Conservation (phyloP, 2,113 vertebrate species). For the Hyla sarda region DNA sequence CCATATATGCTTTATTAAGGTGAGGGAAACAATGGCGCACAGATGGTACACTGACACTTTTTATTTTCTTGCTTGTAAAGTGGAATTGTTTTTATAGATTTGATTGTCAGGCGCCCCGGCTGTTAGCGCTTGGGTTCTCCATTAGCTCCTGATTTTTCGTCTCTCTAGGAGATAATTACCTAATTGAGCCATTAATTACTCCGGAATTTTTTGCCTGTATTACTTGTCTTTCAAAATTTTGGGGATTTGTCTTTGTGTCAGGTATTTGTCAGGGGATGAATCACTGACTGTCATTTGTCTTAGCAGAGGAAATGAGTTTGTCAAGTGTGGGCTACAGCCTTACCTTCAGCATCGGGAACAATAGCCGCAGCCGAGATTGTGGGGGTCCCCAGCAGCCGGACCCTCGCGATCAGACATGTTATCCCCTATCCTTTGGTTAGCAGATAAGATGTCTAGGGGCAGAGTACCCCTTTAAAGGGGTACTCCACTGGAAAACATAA, state of each 20-base stretch:
- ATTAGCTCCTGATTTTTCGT: constrained; percentile 18
- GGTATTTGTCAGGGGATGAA: background rate
- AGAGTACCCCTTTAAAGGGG: no score
- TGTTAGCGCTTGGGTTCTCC: background rate
- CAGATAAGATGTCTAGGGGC: no score
- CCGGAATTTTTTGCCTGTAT: background rate
- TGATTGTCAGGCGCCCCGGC: background rate
- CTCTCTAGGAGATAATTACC: constrained; percentile 18
- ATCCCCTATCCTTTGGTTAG: no score
- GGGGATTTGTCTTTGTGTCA: constrained; percentile 1
- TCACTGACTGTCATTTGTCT: background rate
- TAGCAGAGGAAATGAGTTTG: background rate
- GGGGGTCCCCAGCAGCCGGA: no score
- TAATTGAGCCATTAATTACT: constrained; percentile 19
- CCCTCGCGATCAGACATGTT: no score
- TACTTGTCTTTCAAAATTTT: background rate
- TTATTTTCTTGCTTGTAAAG: background rate
- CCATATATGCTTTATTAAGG: background rate
- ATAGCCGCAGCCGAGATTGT: no score
- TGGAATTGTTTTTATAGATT: background rate
- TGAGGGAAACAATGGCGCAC: background rate
- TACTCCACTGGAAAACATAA: no score
- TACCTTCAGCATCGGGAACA: background rate
- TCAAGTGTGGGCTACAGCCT: background rate
- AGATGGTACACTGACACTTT: background rate